phyloP scores from a whole-genome alignment of 2,797 vertebrate genomes.

The Myotis myotis region DNA sequence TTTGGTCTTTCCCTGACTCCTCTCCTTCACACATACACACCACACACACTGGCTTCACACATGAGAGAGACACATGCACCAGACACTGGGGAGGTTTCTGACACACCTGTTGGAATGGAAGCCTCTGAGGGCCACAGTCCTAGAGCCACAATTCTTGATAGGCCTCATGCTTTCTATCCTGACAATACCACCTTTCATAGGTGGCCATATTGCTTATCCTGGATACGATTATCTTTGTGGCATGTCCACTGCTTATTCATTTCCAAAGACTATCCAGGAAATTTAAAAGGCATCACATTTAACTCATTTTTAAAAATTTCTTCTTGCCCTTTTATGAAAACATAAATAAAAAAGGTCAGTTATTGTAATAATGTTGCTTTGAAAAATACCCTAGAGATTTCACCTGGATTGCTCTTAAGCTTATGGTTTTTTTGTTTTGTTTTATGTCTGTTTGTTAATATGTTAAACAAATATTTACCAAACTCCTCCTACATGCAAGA shows the following conservation, averaged over 20 bases:
- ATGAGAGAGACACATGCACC: no score
- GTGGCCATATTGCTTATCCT: not conserved
- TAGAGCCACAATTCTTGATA: not conserved
- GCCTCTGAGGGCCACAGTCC: not conserved
- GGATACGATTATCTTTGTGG: not conserved
- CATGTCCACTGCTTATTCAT: not conserved
- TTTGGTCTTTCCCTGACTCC: not conserved
- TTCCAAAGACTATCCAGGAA: not conserved
- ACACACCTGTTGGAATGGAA: not conserved
- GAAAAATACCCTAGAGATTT: not conserved
- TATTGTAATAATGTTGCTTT: slow-evolving; percentile 4
- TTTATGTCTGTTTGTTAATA: not conserved
- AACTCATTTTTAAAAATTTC: not conserved
- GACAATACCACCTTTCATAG: not conserved
- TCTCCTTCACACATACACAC: not conserved
- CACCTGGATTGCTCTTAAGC: not conserved
- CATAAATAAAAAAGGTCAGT: not conserved
- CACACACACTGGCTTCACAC: no score
- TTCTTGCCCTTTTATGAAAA: not conserved
- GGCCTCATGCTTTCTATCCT: not conserved
- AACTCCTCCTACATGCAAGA: not conserved
- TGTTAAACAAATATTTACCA: not conserved
- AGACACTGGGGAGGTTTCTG: not conserved
- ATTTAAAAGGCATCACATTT: not conserved
- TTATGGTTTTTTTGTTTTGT: not conserved